Evolutionary conservation across 1,140 invertebrate species (phyloP).

Genomic region (Thaumatotibia leucotreta): DNA sequence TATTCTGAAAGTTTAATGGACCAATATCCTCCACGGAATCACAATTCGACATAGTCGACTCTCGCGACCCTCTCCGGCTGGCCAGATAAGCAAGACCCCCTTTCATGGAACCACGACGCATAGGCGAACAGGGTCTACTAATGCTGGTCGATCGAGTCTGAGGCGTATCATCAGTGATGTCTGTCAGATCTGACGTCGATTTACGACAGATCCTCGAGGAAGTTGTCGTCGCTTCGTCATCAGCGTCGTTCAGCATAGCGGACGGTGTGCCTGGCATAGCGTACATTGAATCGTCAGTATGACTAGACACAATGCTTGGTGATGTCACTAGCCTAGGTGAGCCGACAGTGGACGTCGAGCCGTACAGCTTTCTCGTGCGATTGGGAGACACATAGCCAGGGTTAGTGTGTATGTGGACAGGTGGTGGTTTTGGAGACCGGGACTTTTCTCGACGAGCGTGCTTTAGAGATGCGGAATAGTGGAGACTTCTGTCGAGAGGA

Average conservation of each 20-base stretch:
- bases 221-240: slow-evolving; percentile 60
- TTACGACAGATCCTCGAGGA: slow-evolving; percentile 77
- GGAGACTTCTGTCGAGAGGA: slow-evolving; percentile 44
- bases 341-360: slow-evolving; percentile 66
- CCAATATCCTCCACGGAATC: slow-evolving; percentile 86
- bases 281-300: slow-evolving; percentile 65
- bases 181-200: slow-evolving; percentile 85
- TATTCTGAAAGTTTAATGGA: slow-evolving; percentile 86
- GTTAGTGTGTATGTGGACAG: slow-evolving; percentile 73
- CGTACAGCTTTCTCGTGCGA: slow-evolving; percentile 59
- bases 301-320: slow-evolving; percentile 70
- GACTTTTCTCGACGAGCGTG: slow-evolving; percentile 61
- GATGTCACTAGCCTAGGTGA: slow-evolving; percentile 65
- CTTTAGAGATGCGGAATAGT: slow-evolving; percentile 61
- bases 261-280: slow-evolving; percentile 56
- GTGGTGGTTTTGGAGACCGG: slow-evolving; percentile 64
- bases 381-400: slow-evolving; percentile 74
- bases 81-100: slow-evolving; percentile 86
- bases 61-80: slow-evolving; percentile 84
- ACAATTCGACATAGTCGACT: slow-evolving; percentile 77
- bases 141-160: slow-evolving; percentile 80
- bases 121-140: slow-evolving; percentile 77
- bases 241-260: slow-evolving; percentile 54
- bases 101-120: slow-evolving; percentile 79
- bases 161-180: slow-evolving; percentile 79